Conservation (phyloP, 2,113 vertebrate species). For the Xiphophorus maculatus region DNA sequence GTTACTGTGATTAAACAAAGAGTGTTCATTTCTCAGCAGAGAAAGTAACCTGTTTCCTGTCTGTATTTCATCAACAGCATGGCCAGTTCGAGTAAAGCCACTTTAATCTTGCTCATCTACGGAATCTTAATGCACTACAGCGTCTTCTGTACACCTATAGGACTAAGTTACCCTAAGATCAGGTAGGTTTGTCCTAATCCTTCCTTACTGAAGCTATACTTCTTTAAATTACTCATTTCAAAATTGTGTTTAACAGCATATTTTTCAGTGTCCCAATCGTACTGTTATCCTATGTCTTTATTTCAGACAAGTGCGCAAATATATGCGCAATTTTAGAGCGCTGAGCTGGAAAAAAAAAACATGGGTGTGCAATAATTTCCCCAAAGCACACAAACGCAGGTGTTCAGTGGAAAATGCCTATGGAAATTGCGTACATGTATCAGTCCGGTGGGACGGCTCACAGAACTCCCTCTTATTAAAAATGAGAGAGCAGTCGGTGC, state of each 20-base stretch:
- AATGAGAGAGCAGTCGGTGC: constrained; percentile 66
- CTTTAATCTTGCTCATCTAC: constrained; percentile 93
- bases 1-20: background rate
- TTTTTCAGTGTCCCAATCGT: background rate
- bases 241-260: constrained; percentile 45
- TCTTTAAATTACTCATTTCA: constrained; percentile 64
- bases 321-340: constrained; percentile 28
- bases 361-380: background rate
- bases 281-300: background rate
- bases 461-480: constrained; percentile 72
- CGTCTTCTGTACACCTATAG: constrained; percentile 91
- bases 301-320: constrained; percentile 25
- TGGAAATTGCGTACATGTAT: constrained; percentile 51
- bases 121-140: constrained; percentile 96
- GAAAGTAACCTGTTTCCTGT: constrained; percentile 51
- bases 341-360: background rate
- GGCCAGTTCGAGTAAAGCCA: constrained; percentile 94
- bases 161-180: constrained; percentile 92
- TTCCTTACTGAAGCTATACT: background rate
- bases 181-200: constrained; percentile 87
- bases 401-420: constrained; percentile 31
- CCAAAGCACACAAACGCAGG: background rate
- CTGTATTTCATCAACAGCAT: constrained; percentile 82
- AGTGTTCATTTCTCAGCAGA: constrained; percentile 15
- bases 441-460: constrained; percentile 67